Base-by-base conservation (phyloP, 2,113 vertebrate genomes). In the Nicator chloris region DNA sequence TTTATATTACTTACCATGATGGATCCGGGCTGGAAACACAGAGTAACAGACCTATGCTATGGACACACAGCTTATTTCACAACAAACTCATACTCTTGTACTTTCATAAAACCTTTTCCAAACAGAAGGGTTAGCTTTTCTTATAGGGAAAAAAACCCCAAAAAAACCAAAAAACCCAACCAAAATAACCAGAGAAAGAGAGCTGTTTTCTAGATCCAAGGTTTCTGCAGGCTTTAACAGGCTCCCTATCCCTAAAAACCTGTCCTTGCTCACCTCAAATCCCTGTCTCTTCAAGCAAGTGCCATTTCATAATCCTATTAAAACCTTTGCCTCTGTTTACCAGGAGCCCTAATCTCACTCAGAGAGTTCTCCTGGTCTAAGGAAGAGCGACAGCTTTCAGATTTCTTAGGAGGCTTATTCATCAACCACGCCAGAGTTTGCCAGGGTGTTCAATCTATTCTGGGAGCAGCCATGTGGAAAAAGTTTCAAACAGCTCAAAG, bases 401-500 rank as follows among this genome's bases (percentile, higher is more conserved):
- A 91, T 96, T 95, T 88, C 90, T 93, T 86, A 69, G 92, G 88
- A 90, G 83, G 93, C 56, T 95, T 94, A 96, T 95, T 95, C 95
- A 93, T 93, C 96, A 96, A 69, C 90, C 28, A 56, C 1, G 11
- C 88, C 70, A 93, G 79, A 47, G 84, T 72, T 92, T 87, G 92
- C 90, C 90, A 92, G 91, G 89, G 92, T 40, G 22, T 57, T 90
- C 96, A 94, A 94, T 95, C 87, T 95, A 68, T 91, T 96, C 94
- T 89, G 71, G 39, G 53, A 95, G 96, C 95, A 96, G 87, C 82
- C 92, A 90, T 82, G 89, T 94, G 96, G 95, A 97, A 96, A 97
- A 94, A 93, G 94, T 92, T 95, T 96, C 92, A 89, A 94, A 87
- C 90, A 95, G 93, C 86, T 95, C 92, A 95, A 95, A 95, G 92